A percentile compares a stretch with the other conserved stretches of the same genome.
These are phyloP conservation scores for Helogale parvula DNA, from an alignment of 2,113 vertebrate genomes.

Conservation along the genomic window DNA sequence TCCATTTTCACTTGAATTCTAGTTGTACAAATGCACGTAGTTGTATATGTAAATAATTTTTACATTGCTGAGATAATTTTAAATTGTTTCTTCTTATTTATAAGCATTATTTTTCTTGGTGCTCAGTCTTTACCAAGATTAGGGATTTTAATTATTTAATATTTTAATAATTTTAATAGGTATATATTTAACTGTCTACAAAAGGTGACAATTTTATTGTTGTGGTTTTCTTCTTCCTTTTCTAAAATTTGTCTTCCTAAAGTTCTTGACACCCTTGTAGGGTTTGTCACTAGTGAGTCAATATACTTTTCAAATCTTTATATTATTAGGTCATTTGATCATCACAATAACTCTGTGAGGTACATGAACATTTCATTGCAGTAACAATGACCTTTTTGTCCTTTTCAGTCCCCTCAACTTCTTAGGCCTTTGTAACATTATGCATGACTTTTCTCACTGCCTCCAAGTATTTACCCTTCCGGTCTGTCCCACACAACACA, in stretches of 20 bases:
- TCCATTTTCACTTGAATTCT: neutral
- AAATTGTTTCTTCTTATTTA: neutral
- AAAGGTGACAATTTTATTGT: neutral
- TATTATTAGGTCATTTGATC: neutral
- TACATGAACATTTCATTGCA: neutral
- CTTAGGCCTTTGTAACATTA: neutral
- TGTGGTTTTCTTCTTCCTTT: neutral
- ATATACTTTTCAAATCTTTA: slow-evolving; percentile 16
- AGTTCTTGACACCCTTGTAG: neutral
- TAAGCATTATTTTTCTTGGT: slow-evolving; percentile 20
- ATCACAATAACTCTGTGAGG: neutral
- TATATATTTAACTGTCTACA: neutral
- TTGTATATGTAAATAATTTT: neutral
- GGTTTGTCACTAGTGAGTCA: neutral
- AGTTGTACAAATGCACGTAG: neutral
- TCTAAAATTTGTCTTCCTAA: neutral
- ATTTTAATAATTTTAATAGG: slow-evolving; percentile 29
- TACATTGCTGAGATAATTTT: neutral
- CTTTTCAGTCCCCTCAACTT: neutral
- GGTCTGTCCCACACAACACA: neutral
- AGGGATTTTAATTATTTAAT: slow-evolving; percentile 29
- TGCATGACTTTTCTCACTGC: neutral
- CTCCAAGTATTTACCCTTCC: neutral
- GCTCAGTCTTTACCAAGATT: neutral
- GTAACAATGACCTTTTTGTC: neutral